Evolutionary conservation across 2,888 invertebrate genomes (phyloP), one percentile per base, ranked within the genome.

Genomic region (Ephialtes manifestator): DNA sequence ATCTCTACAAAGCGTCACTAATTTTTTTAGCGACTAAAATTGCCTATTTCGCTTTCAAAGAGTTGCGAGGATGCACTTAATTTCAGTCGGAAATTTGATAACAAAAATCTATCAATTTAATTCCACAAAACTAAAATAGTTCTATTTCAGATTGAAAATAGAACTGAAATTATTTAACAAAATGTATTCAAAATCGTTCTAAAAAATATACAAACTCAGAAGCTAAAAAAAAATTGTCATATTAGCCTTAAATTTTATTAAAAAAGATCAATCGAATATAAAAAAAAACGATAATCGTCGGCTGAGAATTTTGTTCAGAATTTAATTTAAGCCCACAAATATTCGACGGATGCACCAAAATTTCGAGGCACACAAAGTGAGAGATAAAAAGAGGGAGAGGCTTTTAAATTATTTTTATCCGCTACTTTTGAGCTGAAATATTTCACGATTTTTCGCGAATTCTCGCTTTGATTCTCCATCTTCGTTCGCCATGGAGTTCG

Each of bases 391-490:
- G 51, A 0, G 46, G 13, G 24, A 1, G 35, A n/a, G 31, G 63
- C n/a, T 35, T 35, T 43, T 20, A 63, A 35, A 63, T 63, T 63
- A 5, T 63, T 63, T n/a, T 63, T 8, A 3, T 1, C 63, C n/a
- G n/a, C 5, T 65, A n/a, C 18, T 68, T 28, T 48, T 7, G 46
- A 48, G 24, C 48, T 48, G 28, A 15, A 15, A 24, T 46, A 43
- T 63, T 63, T 15, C 24, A 1, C 51, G 24, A 48, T 51, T 75
- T 48, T 48, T 63, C 31, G n/a, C 51, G 63, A 51, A 74, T 74
- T 7, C 35, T 8, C 20, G 28, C 63, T 75, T 51, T 48, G 75
- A 75, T 63, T 75, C 31, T 63, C 63, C 18, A 51, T 75, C 31
- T 15, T 51, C 15, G 46, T 63, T 18, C 0, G 63, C 7, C 1